Evolutionary conservation across 2,113 vertebrate genomes (phyloP).

Genomic region (Bothrops jararaca): DNA sequence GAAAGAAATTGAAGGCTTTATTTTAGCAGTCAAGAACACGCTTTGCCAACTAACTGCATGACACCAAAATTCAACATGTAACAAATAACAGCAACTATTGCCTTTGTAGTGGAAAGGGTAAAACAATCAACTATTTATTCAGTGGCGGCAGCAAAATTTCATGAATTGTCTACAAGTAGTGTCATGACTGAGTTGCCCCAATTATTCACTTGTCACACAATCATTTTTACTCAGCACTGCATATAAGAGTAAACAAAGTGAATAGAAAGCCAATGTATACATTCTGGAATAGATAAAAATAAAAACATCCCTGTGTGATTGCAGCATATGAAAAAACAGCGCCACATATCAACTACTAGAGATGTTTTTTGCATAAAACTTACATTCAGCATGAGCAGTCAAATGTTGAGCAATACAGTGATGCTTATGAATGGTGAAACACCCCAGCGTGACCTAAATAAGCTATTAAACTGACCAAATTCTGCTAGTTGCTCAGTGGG

Average conservation of each 20-base stretch:
- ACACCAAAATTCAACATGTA: not conserved
- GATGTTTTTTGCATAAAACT: not conserved
- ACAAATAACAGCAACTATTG: not conserved
- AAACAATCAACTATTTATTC: not conserved
- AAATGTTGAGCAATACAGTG: not conserved
- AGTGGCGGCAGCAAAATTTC: not conserved
- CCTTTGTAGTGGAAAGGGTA: not conserved
- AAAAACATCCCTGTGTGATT: not conserved
- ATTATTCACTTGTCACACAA: not conserved
- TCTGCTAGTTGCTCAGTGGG: constrained; percentile 28
- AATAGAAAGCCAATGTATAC: not conserved
- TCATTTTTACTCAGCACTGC: not conserved
- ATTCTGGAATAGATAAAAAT: not conserved
- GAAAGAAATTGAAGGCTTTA: not conserved
- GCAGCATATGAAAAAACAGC: not conserved
- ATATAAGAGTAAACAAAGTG: not conserved
- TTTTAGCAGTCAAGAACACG: not conserved
- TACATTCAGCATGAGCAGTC: not conserved
- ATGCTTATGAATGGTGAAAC: not conserved
- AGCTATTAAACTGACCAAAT: constrained; percentile 34
- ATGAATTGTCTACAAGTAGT: not conserved
- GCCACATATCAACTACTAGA: too few relatives aligned
- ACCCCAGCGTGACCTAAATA: constrained; percentile 34
- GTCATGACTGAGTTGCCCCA: not conserved
- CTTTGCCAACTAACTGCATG: not conserved